Base-by-base conservation (phyloP, 1,140 invertebrate species). In the Eupeodes corollae region DNA sequence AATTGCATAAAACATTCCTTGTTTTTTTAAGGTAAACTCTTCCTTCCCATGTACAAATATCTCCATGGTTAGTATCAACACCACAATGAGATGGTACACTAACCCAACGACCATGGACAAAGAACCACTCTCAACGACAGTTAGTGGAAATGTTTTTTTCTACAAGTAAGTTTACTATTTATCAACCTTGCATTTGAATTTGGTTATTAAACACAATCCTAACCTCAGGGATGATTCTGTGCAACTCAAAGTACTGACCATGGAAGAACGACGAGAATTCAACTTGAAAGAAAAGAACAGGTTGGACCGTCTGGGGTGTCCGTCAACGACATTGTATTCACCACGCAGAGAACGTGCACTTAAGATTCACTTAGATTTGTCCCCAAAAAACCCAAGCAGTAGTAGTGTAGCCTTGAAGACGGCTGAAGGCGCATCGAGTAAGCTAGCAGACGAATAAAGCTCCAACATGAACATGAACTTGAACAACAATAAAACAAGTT, bases 361-460 rank as follows among this genome's bases (percentile, higher is more conserved):
- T 26, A 86, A 84, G 70, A 88, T 88, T 55, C 83, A 86, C 67
- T 68, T 83, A 46, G 80, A 83, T 40, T 60, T 60, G n/a, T 59
- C 63, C 34, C 57, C 59, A 38, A 62, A 60, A 50, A 5, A 11
- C 12, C 21, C 21, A 26, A 26, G 21, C 8, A 26, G 21, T 26
- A 26, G 8, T 26, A 26, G 21, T 26, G 3, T 8, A 26, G 21
- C 21, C 21, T 26, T 26, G 8, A 26, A 26, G 8, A 3, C 21
- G 3, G 3, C 21, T 5, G 21, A 26, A 26, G 21, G 21, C 21
- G 8, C 21, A 26, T 26, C 21, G 8, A 26, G 21, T 26, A 26
- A 26, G 8, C 8, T 26, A 26, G 21, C 8, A 8, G 21, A 26
- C 21, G 21, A 26, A 26, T 26, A 26, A 26, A 5, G 21, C 8